Base-by-base conservation (phyloP, 2,113 vertebrate species). In the Bostrychus sinensis region DNA sequence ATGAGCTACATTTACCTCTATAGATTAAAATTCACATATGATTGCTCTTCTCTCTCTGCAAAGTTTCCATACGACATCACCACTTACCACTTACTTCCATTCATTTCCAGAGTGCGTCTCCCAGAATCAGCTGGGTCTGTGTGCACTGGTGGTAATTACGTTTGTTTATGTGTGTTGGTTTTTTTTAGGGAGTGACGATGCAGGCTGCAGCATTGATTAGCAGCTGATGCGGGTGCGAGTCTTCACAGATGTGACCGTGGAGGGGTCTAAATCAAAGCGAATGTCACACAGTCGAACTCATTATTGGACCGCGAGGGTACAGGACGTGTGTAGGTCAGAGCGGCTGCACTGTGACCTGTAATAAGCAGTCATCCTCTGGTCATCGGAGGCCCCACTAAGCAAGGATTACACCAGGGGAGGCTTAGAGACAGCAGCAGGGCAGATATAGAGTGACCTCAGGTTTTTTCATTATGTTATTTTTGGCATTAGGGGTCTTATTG, bases 261-360 rank as follows among this genome's bases (percentile, higher is more conserved):
- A 1, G 11, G 39, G 7, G 3, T 0, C 0, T 32, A 53, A 19
- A 66, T 77, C 60, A 80, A 79, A 81, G 62, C 32, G 51, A 66
- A 75, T 69, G 59, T 81, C 68, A 70, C 68, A 74, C 59, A 34
- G 67, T 57, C 73, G 30, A 37, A 54, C 62, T 82, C 69, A 81
- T 77, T 85, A 82, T 56, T 43, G 26, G 56, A 48, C n/a, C 30
- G 48, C 25, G 51, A 48, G 77, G 72, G 71, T 57, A 37, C 43
- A 56, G 36, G 50, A n/a, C 39, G 32, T 28, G 69, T 75, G 62
- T 34, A 78, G 71, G 64, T 75, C 67, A 68, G 51, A 16, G 41
- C 42, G 36, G 62, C 66, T 30, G 74, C 70, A 62, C 55, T 19
- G 56, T 72, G 77, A 84, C 68, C 75, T 69, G 51, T 62, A 78